phyloP scores from a whole-genome alignment of 2,797 vertebrate species.

The Amniataba percoides region DNA sequence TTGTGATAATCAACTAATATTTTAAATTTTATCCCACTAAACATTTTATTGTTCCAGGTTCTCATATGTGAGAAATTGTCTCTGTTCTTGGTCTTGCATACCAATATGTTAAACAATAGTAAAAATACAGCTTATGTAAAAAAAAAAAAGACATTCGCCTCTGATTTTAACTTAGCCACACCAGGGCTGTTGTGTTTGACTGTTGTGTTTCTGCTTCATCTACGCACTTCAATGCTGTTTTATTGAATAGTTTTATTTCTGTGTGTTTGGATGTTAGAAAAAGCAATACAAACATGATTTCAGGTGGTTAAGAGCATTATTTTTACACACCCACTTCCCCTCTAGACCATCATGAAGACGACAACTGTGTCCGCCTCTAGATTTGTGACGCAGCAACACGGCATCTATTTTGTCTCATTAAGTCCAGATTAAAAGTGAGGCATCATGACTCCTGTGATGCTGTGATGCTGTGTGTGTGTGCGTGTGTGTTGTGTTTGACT shows the following conservation, averaged over 20 bases:
- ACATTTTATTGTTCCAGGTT: too few species aligned
- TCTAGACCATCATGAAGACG: neutral
- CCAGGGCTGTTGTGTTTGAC: neutral
- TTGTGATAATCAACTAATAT: too few species aligned
- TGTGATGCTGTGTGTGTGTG: slow-evolving; percentile 29
- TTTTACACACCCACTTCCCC: neutral
- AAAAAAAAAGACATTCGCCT: neutral
- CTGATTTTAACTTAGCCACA: neutral
- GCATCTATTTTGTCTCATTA: slow-evolving; percentile 17
- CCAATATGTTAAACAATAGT: neutral
- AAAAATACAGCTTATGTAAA: neutral
- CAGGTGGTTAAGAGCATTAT: neutral
- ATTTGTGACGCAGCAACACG: neutral
- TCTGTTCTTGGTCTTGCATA: too few species aligned
- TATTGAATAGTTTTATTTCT: neutral
- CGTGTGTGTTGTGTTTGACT: slow-evolving; percentile 42
- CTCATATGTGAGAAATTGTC: too few species aligned
- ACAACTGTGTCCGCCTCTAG: neutral
- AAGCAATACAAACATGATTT: neutral
- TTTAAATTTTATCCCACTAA: too few species aligned
- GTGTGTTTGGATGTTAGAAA: neutral
- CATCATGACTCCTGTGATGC: neutral
- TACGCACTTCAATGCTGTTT: neutral
- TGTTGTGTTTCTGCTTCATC: neutral
- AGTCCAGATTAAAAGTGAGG: slow-evolving; percentile 10